Conservation (phyloP, 2,113 vertebrate species). For the Pithys albifrons region DNA sequence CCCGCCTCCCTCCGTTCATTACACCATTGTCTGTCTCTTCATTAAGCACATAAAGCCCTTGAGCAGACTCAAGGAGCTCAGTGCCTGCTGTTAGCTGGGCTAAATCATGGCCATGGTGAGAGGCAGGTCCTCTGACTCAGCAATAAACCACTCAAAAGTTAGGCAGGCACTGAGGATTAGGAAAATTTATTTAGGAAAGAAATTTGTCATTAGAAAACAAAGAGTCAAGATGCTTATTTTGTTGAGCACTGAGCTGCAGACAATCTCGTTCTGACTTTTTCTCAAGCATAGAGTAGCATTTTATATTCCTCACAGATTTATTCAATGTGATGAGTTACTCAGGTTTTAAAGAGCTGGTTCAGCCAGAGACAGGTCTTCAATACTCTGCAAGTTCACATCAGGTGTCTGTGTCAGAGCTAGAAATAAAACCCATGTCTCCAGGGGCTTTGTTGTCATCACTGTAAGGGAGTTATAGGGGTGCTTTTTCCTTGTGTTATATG, state of each 20-base stretch:
- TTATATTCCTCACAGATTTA: not conserved
- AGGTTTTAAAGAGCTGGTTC: not conserved
- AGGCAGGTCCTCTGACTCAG: not conserved
- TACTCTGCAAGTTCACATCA: not conserved
- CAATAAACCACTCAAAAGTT: not conserved
- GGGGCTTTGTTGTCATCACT: not conserved
- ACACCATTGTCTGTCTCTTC: not conserved
- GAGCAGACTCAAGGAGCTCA: not conserved
- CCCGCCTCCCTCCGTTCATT: too few species aligned
- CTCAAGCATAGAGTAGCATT: not conserved
- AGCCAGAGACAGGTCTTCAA: not conserved
- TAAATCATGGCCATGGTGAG: not conserved
- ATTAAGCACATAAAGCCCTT: not conserved
- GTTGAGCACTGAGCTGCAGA: not conserved
- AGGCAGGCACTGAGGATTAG: not conserved
- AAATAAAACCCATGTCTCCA: not conserved
- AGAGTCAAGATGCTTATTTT: not conserved
- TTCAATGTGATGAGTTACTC: not conserved
- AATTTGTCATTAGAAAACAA: not conserved
- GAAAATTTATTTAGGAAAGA: not conserved
- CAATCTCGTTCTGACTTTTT: not conserved
- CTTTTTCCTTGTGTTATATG: not conserved
- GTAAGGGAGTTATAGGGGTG: not conserved
- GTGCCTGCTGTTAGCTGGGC: not conserved
- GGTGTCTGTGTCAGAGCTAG: not conserved